Percentiles rank a stretch among this genome's conserved stretches.
phyloP scores from a whole-genome alignment of 2,888 invertebrate species.

The Abrostola tripartita region DNA sequence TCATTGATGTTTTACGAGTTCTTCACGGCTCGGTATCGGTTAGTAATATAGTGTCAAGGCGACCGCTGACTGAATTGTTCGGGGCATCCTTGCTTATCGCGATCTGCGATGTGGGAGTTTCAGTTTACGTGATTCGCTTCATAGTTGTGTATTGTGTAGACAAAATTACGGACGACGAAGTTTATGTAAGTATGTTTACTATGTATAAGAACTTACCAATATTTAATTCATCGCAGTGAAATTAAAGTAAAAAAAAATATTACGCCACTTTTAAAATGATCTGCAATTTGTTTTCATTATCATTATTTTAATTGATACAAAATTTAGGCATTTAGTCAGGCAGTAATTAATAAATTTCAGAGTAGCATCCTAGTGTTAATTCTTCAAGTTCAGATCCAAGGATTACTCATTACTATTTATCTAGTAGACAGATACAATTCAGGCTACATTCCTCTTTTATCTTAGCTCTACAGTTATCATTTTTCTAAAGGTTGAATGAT shows the following conservation, averaged over 20 bases:
- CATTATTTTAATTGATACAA: no score
- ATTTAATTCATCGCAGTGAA: not conserved
- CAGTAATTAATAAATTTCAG: no score
- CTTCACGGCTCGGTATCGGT: slow-evolving; percentile 67
- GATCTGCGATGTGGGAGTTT: slow-evolving; percentile 39
- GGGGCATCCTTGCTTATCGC: slow-evolving; percentile 54
- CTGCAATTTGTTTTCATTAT: no score
- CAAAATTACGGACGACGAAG: slow-evolving; percentile 2
- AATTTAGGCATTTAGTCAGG: no score
- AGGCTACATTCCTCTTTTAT: slow-evolving; percentile 5
- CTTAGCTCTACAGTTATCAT: slow-evolving; percentile 13
- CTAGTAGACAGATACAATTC: no score
- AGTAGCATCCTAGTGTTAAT: not conserved
- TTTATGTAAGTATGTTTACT: slow-evolving; percentile 35
- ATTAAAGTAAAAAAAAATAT: no score
- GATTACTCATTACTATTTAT: slow-evolving; percentile 2
- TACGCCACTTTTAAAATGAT: not conserved
- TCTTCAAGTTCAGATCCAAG: slow-evolving; percentile 33
- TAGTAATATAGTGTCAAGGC: slow-evolving; percentile 78
- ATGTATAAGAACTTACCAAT: not conserved
- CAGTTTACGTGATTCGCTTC: slow-evolving; percentile 42
- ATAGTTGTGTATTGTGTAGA: slow-evolving; percentile 10
- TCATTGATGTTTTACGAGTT: slow-evolving; percentile 63
- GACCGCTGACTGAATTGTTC: slow-evolving; percentile 53
- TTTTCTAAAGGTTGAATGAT: not conserved